phyloP scores from a whole-genome alignment of 2,797 vertebrate genomes.

The Sebastiscus albofasciatus region DNA sequence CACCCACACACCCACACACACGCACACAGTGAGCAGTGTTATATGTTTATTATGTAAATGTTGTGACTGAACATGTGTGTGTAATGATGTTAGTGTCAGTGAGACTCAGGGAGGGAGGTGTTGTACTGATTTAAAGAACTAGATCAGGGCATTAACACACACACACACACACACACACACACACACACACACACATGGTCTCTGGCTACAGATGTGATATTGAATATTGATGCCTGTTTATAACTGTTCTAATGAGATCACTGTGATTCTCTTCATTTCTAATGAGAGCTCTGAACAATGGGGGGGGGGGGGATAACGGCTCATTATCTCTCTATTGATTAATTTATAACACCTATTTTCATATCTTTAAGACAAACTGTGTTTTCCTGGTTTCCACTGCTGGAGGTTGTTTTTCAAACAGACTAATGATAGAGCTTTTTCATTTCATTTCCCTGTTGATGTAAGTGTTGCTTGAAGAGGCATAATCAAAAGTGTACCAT shows the following conservation, averaged over 20 bases:
- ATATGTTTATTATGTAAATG: conserved; percentile 30
- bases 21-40: not conserved
- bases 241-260: conserved; percentile 63
- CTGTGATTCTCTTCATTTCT: conserved; percentile 68
- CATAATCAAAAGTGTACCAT: conserved; percentile 12
- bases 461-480: conserved; percentile 47
- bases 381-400: conserved; percentile 48
- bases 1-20: not conserved
- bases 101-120: conserved; percentile 8
- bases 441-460: conserved; percentile 45
- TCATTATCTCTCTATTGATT: conserved; percentile 72
- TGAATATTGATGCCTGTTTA: conserved; percentile 72
- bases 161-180: not conserved
- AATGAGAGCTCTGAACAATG: conserved; percentile 63
- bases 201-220: conserved; percentile 47
- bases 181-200: not conserved
- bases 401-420: conserved; percentile 58
- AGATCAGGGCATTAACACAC: conserved; percentile 41
- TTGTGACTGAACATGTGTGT: conserved; percentile 11
- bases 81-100: conserved; percentile 28
- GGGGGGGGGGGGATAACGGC: conserved; percentile 17
- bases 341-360: conserved; percentile 65
- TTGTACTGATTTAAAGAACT: conserved; percentile 43
- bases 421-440: not conserved
- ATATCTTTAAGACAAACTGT: conserved; percentile 51